phyloP scores from a whole-genome alignment of 2,113 vertebrate species.

The Piaya cayana region DNA sequence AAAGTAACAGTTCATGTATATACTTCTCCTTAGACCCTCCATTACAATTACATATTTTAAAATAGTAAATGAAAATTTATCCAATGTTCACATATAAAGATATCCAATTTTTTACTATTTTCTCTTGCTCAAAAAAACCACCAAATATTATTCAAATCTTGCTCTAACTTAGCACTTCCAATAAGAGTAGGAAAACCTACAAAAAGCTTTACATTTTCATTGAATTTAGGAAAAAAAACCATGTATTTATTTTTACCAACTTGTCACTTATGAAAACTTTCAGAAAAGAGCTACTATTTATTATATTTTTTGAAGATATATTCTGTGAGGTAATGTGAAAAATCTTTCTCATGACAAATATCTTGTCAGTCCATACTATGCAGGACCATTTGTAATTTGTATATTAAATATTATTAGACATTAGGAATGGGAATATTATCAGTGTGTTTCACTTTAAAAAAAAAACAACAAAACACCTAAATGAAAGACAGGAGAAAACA shows the following conservation, averaged over 20 bases:
- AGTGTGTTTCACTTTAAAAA: background rate
- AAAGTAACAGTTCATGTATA: background rate
- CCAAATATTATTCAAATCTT: background rate
- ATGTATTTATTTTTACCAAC: background rate
- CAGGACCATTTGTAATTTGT: background rate
- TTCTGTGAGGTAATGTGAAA: background rate
- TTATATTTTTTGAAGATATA: background rate
- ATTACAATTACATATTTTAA: background rate
- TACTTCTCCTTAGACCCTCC: background rate
- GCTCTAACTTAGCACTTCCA: background rate
- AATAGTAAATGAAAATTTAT: background rate
- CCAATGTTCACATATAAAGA: background rate
- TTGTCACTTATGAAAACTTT: background rate
- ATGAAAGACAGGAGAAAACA: fast-evolving
- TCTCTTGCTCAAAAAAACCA: background rate
- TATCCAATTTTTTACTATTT: background rate
- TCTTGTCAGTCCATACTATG: background rate
- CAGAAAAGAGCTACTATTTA: background rate
- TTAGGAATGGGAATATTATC: background rate
- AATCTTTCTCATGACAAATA: background rate
- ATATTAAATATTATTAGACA: background rate
- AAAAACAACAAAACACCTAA: fast-evolving
- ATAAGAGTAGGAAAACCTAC: background rate
- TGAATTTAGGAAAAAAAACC: background rate
- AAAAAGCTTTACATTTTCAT: background rate